These are phyloP conservation scores for Prosopocoilus inquinatus DNA, from an alignment of 2,888 invertebrate species.

Conservation along the genomic window DNA sequence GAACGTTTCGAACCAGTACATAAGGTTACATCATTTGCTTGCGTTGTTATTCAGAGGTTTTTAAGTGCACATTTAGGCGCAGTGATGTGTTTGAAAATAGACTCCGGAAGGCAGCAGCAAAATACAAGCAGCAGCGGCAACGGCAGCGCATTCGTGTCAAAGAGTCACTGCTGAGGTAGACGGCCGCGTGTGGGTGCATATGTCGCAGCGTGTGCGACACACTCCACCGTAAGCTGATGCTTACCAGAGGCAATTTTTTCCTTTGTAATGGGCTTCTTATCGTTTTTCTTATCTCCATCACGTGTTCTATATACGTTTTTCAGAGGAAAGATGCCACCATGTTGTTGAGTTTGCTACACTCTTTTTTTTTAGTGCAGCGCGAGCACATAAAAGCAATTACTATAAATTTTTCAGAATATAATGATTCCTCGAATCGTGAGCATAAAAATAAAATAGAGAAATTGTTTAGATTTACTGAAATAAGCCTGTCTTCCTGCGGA, in stretches of 20 bases:
- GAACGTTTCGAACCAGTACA: too few species aligned
- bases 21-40: too few species aligned
- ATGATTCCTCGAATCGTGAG: too few species aligned
- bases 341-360: conserved; percentile 24
- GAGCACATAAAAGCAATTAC: too few species aligned
- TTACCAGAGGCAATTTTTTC: conserved; percentile 8
- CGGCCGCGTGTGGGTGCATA: conserved; percentile 29
- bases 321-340: conserved; percentile 53
- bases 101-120: conserved; percentile 40
- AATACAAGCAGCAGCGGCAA: too few species aligned
- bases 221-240: conserved; percentile 20
- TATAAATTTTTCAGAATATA: too few species aligned
- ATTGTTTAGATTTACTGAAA: too few species aligned
- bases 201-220: conserved; percentile 22
- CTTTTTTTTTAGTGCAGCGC: too few species aligned
- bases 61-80: conserved; percentile 21
- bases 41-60: conserved; percentile 14
- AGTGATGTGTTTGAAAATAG: conserved; percentile 43
- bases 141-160: conserved; percentile 39
- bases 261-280: conserved; percentile 1
- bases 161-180: conserved; percentile 32
- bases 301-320: conserved; percentile 2
- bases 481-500: too few species aligned
- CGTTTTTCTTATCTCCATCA: conserved; percentile 5
- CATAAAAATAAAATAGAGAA: too few species aligned